Percentiles rank a stretch among this genome's conserved stretches.
phyloP scores from a whole-genome alignment of 2,113 vertebrate species.

The Odontesthes bonariensis region DNA sequence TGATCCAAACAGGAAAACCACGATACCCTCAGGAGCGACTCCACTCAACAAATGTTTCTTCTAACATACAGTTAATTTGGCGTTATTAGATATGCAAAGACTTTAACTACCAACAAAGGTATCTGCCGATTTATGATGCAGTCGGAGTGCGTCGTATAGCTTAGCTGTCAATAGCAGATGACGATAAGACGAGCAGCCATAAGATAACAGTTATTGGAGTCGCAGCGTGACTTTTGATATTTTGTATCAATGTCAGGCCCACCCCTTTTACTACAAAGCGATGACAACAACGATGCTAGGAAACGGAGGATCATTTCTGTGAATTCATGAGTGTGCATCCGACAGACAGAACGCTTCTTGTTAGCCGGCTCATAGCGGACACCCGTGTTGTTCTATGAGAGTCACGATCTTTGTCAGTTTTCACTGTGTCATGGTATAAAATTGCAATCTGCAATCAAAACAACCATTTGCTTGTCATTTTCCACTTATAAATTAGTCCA shows the following conservation, averaged over 20 bases:
- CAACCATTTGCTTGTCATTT: too few species aligned
- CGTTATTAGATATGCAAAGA: background rate
- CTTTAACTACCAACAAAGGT: background rate
- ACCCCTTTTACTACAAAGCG: slow-evolving; percentile 57
- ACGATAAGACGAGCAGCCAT: background rate
- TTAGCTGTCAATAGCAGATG: background rate
- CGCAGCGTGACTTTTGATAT: slow-evolving; percentile 16
- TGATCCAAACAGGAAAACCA: background rate
- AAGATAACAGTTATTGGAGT: slow-evolving; percentile 3
- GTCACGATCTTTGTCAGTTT: background rate
- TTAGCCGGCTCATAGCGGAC: slow-evolving; percentile 10
- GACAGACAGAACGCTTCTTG: slow-evolving; percentile 31
- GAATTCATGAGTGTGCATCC: slow-evolving; percentile 62
- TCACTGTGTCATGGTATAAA: slow-evolving; percentile 12
- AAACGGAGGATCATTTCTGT: slow-evolving; percentile 62
- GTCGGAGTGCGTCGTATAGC: background rate
- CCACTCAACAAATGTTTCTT: background rate
- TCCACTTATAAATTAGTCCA: background rate
- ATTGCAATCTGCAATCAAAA: background rate
- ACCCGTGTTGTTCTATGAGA: slow-evolving; percentile 5
- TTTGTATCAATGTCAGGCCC: slow-evolving; percentile 33
- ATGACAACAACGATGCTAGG: slow-evolving; percentile 70
- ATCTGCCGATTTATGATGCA: background rate
- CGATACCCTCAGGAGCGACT: background rate
- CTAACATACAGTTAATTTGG: background rate